These are phyloP conservation scores for Equus quagga DNA, from an alignment of 2,113 vertebrate species.

Conservation along the genomic window DNA sequence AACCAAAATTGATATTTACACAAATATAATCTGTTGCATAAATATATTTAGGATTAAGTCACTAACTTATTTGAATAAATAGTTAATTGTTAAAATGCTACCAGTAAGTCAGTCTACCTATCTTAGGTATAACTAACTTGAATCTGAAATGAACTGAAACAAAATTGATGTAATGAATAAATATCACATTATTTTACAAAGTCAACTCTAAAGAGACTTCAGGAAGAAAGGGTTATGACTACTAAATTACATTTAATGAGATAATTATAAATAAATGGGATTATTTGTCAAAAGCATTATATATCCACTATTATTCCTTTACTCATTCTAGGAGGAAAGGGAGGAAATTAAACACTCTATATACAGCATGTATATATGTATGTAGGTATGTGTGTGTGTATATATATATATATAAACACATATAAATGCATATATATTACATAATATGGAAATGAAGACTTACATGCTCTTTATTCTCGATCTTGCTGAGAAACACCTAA, in stretches of 20 bases:
- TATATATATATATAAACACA: background rate
- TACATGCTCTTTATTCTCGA: background rate
- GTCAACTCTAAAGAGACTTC: background rate
- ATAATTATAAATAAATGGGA: slow-evolving; percentile 34
- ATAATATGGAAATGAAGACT: background rate
- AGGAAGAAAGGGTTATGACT: background rate
- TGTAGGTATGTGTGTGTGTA: background rate
- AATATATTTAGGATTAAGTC: background rate
- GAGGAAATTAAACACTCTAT: background rate
- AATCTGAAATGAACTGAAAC: background rate
- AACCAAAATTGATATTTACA: slow-evolving; percentile 1
- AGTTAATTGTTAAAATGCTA: background rate
- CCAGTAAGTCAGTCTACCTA: background rate
- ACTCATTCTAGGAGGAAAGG: background rate
- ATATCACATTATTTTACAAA: slow-evolving; percentile 17
- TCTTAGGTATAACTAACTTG: slow-evolving; percentile 10
- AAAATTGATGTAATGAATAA: slow-evolving; percentile 21
- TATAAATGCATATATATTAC: background rate
- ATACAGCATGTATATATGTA: background rate
- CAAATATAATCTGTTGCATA: background rate
- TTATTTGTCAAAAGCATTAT: slow-evolving; percentile 23
- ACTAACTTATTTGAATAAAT: slow-evolving; percentile 11
- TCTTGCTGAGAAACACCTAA: background rate
- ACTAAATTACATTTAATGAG: slow-evolving; percentile 24
- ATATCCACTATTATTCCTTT: background rate